phyloP scores from a whole-genome alignment of 2,113 vertebrate genomes.

The Prunella fulvescens region DNA sequence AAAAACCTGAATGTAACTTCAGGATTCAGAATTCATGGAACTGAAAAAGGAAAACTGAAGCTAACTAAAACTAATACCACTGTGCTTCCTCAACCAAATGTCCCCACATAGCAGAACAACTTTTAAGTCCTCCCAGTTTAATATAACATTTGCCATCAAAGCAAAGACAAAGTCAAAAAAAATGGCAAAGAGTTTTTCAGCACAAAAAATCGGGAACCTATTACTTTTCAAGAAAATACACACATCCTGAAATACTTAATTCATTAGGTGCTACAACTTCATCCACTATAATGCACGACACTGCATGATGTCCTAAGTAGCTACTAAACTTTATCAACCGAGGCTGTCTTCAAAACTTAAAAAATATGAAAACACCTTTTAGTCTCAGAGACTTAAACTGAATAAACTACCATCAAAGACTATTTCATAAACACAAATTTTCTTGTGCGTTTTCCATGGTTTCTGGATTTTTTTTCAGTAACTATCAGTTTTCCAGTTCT shows the following conservation, averaged over 20 bases:
- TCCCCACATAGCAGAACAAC: fast-evolving
- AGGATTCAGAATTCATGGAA: neutral
- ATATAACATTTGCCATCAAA: neutral
- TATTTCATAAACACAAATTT: no score
- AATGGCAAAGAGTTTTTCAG: neutral
- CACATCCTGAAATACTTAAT: fast-evolving
- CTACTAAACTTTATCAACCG: neutral
- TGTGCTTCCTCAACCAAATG: neutral
- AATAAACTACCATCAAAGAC: neutral
- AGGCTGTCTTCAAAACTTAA: neutral
- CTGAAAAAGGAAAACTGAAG: fast-evolving
- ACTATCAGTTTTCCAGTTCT: neutral
- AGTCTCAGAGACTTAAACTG: neutral
- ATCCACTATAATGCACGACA: fast-evolving
- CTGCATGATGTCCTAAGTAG: fast-evolving
- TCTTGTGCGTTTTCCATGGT: fast-evolving
- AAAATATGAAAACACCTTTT: fast-evolving
- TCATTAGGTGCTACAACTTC: neutral
- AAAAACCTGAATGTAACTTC: neutral
- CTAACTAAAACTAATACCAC: fast-evolving
- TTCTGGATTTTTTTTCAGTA: neutral
- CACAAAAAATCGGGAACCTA: neutral
- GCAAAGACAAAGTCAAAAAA: neutral
- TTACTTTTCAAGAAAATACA: neutral
- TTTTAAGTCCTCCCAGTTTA: neutral